These are phyloP conservation scores for Cetonia aurata DNA, from an alignment of 2,888 invertebrate genomes.

Conservation along the genomic window DNA sequence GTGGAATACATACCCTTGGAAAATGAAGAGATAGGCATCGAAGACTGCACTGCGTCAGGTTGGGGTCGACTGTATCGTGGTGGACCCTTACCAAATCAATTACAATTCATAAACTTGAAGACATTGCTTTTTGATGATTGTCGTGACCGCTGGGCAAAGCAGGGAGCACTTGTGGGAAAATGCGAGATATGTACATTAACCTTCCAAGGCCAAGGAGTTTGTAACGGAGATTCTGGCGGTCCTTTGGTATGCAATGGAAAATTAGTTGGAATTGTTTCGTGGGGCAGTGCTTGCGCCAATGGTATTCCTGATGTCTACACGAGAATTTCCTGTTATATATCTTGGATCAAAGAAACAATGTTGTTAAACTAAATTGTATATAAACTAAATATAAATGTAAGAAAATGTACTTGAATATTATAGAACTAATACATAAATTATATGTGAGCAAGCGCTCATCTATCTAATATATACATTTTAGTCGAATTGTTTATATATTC, in stretches of 20 bases:
- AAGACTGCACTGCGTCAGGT: conserved; percentile 9
- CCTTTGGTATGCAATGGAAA: conserved; percentile 63
- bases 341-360: conserved; percentile 21
- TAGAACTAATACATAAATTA: no score
- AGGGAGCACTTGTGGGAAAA: no score
- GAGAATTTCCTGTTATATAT: conserved; percentile 60
- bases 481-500: no score
- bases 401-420: no score
- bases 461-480: no score
- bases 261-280: conserved; percentile 68
- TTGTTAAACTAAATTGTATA: no score
- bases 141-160: conserved; percentile 1
- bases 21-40: not conserved
- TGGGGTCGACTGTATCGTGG: conserved; percentile 8
- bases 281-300: conserved; percentile 68
- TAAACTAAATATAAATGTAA: no score
- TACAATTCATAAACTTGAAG: conserved; percentile 22
- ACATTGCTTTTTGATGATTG: not conserved
- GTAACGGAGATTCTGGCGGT: conserved; percentile 70
- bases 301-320: conserved; percentile 70
- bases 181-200: conserved; percentile 54
- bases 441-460: no score
- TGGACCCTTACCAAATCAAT: conserved; percentile 4
- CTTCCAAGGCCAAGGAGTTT: conserved; percentile 71
- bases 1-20: conserved; percentile 1